Evolutionary conservation across 2,113 vertebrate genomes (phyloP).

Genomic region (Xiphophorus maculatus): DNA sequence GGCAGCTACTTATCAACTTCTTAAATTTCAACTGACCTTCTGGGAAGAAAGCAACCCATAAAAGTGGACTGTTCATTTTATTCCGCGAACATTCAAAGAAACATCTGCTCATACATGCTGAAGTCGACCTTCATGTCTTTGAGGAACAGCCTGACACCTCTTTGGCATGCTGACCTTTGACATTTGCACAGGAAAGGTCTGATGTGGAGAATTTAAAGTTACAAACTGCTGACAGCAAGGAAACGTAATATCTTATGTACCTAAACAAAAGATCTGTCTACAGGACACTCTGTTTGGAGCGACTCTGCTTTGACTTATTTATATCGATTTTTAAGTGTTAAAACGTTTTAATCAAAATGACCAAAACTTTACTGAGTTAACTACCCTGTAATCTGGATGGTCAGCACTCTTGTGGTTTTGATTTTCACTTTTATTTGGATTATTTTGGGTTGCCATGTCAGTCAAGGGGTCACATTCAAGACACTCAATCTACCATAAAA

Average conservation of each 20-base stretch:
- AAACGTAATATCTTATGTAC: slow-evolving; percentile 25
- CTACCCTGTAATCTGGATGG: background rate
- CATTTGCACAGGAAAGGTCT: slow-evolving; percentile 29
- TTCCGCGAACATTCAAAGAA: slow-evolving; percentile 6
- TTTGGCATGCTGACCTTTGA: slow-evolving; percentile 13
- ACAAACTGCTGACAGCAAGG: slow-evolving; percentile 31
- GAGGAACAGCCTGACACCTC: slow-evolving; percentile 30
- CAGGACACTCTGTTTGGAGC: background rate
- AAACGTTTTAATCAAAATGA: background rate
- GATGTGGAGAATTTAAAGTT: slow-evolving; percentile 14
- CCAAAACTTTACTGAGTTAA: background rate
- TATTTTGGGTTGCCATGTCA: background rate
- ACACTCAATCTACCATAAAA: too few relatives aligned
- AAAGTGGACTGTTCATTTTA: background rate
- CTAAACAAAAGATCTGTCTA: background rate
- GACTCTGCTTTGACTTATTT: background rate
- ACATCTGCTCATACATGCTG: slow-evolving; percentile 29
- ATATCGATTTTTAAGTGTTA: background rate
- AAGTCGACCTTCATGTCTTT: slow-evolving; percentile 8
- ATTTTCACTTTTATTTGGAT: background rate
- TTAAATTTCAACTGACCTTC: background rate
- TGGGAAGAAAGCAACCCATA: background rate
- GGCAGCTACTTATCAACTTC: background rate
- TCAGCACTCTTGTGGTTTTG: background rate
- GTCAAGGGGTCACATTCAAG: too few relatives aligned